Evolutionary conservation across 2,113 vertebrate species (phyloP).

Genomic region (Dromaius novaehollandiae): DNA sequence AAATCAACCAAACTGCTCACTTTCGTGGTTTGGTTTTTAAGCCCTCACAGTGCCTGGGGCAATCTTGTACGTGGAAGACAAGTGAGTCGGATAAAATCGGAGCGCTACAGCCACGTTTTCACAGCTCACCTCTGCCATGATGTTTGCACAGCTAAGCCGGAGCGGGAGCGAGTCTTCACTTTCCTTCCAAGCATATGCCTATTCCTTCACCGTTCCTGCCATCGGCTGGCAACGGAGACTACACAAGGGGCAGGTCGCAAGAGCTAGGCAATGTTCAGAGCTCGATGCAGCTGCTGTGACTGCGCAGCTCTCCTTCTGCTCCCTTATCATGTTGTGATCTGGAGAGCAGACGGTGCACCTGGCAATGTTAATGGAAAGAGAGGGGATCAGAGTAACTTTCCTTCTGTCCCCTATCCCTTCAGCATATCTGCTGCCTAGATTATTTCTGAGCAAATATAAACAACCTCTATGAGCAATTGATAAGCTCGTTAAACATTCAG

Average conservation of each 20-base stretch:
- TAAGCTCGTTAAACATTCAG: not conserved
- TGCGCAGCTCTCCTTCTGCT: not conserved
- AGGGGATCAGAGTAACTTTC: not conserved
- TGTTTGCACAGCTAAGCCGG: not conserved
- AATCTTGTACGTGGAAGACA: accelerated
- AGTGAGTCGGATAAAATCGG: not conserved
- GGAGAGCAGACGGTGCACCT: not conserved
- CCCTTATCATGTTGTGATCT: accelerated
- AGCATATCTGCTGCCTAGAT: not conserved
- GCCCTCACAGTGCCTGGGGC: accelerated
- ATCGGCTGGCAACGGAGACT: accelerated
- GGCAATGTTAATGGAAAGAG: not conserved
- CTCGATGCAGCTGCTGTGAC: not conserved
- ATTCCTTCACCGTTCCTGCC: not conserved
- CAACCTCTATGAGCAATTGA: not conserved
- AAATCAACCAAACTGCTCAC: not conserved
- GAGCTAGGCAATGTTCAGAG: not conserved
- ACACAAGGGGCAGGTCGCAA: not conserved
- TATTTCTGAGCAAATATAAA: not conserved
- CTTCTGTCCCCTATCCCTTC: not conserved
- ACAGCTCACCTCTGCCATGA: not conserved
- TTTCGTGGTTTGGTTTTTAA: not conserved
- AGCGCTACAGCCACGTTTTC: not conserved
- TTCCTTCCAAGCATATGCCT: not conserved
- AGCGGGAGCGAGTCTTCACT: accelerated